Percentiles rank a stretch among this genome's conserved stretches.
Conservation (phyloP, 1,140 invertebrate genomes). For the Drosophila kanapiae region DNA sequence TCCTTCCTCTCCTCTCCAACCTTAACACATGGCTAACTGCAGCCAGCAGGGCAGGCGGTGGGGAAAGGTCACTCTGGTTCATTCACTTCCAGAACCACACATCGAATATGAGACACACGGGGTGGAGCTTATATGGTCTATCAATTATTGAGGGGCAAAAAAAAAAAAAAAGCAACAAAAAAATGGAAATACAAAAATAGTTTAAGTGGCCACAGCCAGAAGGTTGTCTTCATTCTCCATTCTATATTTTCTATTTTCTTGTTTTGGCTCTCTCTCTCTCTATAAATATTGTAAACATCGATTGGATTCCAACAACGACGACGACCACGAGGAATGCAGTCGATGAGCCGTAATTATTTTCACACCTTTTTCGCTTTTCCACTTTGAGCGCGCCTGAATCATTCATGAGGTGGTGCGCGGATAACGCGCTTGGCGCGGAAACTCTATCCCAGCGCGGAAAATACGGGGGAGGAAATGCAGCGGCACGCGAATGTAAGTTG, state of each 20-base stretch:
- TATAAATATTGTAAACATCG: constrained; percentile 64
- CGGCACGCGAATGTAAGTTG: constrained; percentile 27
- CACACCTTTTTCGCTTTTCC: constrained; percentile 38
- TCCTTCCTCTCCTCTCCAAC: not conserved
- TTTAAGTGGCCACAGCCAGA: constrained; percentile 17
- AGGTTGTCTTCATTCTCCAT: not conserved
- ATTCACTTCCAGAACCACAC: constrained; percentile 53
- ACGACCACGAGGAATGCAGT: constrained; percentile 35
- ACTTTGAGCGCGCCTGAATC: constrained; percentile 40
- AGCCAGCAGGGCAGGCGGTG: constrained; percentile 9
- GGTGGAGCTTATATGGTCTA: constrained; percentile 31
- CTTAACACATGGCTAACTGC: not conserved
- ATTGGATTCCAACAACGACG: constrained; percentile 35
- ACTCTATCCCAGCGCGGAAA: not conserved
- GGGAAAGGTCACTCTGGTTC: constrained; percentile 66
- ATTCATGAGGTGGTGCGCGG: constrained; percentile 43
- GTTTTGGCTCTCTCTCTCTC: not conserved
- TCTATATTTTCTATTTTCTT: constrained; percentile 4
- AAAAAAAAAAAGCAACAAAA: constrained; percentile 14
- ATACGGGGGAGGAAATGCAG: not conserved
- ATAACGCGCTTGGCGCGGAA: constrained; percentile 2
- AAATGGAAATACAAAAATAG: constrained; percentile 27
- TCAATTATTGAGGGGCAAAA: constrained; percentile 47
- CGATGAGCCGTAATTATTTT: constrained; percentile 44
- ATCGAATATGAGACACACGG: constrained; percentile 28